A percentile compares a stretch with the other conserved stretches of the same genome.
These are phyloP conservation scores for Propsilocerus akamusi DNA, from an alignment of 1,140 invertebrate species.

Conservation along the genomic window DNA sequence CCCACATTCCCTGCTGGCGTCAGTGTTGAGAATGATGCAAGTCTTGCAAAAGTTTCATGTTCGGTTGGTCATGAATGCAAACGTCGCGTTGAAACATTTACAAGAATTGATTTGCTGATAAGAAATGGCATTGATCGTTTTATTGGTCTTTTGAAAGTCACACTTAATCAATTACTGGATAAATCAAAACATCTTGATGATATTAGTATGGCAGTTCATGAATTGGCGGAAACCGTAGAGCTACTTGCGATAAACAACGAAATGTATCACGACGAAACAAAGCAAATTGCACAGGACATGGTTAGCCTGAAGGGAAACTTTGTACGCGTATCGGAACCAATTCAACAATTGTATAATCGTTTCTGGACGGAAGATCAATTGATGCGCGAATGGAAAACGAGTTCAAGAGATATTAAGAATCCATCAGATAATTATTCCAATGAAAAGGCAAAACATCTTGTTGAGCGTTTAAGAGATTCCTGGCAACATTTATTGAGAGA, in stretches of 20 bases:
- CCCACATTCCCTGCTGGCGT: constrained; percentile 61
- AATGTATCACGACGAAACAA: neutral
- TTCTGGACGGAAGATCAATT: constrained; percentile 19
- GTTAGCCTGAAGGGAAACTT: constrained; percentile 15
- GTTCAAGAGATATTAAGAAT: constrained; percentile 43
- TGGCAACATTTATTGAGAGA: constrained; percentile 83
- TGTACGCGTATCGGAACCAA: constrained; percentile 19
- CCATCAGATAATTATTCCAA: constrained; percentile 43
- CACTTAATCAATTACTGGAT: constrained; percentile 29
- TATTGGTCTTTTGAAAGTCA: constrained; percentile 32
- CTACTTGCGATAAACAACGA: constrained; percentile 6
- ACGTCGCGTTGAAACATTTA: constrained; percentile 52
- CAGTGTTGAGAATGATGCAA: constrained; percentile 76
- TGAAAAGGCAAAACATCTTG: constrained; percentile 50
- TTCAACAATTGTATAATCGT: constrained; percentile 20
- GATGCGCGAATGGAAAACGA: constrained; percentile 48
- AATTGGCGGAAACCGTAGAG: constrained; percentile 19
- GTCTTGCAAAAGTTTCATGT: constrained; percentile 71
- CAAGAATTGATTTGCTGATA: constrained; percentile 37
- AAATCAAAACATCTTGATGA: constrained; percentile 22
- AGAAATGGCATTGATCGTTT: constrained; percentile 44
- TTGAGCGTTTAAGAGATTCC: constrained; percentile 63
- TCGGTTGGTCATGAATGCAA: constrained; percentile 72
- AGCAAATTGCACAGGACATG: neutral
- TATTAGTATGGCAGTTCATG: constrained; percentile 15